Evolutionary conservation across 2,797 vertebrate genomes (phyloP).

Genomic region (Xiphophorus birchmanni): DNA sequence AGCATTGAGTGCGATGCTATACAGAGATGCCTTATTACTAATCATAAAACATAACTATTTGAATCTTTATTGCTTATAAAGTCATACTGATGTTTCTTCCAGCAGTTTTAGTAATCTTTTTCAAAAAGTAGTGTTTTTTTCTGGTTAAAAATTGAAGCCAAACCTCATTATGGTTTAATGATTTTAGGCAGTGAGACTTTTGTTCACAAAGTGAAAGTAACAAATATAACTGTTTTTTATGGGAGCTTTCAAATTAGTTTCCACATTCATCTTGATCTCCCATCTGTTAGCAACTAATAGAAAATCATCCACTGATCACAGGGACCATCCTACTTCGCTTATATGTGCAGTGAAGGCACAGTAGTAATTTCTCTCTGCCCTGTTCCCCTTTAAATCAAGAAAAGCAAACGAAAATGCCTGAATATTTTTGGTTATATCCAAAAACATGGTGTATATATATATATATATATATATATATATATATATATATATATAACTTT

Average conservation of each 20-base stretch:
- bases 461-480: too few relatives aligned
- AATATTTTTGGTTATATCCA: too few relatives aligned
- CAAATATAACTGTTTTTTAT: background rate
- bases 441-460: too few relatives aligned
- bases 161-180: background rate
- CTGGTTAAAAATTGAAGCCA: background rate
- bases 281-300: background rate
- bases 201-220: background rate
- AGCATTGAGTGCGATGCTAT: background rate
- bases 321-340: too few relatives aligned
- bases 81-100: background rate
- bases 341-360: too few relatives aligned
- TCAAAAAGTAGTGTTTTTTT: background rate
- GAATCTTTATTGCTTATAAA: background rate
- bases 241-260: background rate
- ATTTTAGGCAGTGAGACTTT: background rate
- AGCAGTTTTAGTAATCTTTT: background rate
- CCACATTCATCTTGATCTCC: background rate
- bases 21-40: background rate
- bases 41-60: background rate
- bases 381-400: too few relatives aligned
- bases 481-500: too few relatives aligned
- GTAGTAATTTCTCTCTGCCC: too few relatives aligned
- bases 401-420: too few relatives aligned
- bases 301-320: background rate